A percentile compares a stretch with the other conserved stretches of the same genome.
These are phyloP conservation scores for Noctua fimbriata DNA, from an alignment of 2,888 invertebrate species.

Conservation along the genomic window DNA sequence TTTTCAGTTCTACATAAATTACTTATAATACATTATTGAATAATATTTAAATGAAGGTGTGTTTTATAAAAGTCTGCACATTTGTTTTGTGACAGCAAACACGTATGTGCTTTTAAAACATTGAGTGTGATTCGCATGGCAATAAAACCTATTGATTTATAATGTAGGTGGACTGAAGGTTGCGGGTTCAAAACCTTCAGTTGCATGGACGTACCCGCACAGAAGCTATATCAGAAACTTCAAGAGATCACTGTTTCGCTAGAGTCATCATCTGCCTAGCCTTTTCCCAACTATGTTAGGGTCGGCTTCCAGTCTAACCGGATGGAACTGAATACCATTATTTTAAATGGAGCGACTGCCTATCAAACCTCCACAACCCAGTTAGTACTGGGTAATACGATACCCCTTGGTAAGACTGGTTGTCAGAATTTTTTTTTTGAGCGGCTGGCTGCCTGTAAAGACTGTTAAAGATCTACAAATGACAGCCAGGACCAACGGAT, in stretches of 20 bases:
- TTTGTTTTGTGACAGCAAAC: slow-evolving; percentile 20
- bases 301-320: no score
- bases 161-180: neutral
- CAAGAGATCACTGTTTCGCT: neutral
- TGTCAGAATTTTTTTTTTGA: no score
- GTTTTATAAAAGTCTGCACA: neutral
- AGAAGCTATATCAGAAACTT: neutral
- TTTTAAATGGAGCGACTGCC: no score
- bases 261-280: no score
- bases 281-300: no score
- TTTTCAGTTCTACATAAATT: slow-evolving; percentile 31
- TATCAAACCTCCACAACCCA: no score
- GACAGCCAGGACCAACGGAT: no score
- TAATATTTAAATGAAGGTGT: slow-evolving; percentile 29
- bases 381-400: no score
- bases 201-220: neutral
- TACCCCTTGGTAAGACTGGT: no score
- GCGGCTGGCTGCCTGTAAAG: no score
- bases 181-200: neutral
- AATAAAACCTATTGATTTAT: slow-evolving; percentile 10
- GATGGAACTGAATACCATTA: no score
- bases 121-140: neutral
- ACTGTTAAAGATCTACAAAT: no score
- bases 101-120: slow-evolving; percentile 10
- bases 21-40: slow-evolving; percentile 17